phyloP scores from a whole-genome alignment of 2,113 vertebrate species.

The Nycticebus coucang region DNA sequence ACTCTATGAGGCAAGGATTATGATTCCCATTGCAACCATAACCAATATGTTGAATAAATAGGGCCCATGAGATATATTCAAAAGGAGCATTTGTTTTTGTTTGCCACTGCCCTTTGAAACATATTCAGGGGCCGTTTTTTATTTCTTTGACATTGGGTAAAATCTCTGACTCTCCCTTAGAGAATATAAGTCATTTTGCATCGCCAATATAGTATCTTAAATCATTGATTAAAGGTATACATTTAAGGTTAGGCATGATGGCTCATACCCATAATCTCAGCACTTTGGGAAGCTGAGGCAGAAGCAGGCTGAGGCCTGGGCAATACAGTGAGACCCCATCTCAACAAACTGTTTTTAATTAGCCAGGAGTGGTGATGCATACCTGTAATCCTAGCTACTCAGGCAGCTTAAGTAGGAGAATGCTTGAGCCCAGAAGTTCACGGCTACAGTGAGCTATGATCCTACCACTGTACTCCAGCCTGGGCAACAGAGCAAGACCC shows the following conservation, averaged over 20 bases:
- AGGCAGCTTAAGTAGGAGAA: no score
- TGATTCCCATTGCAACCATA: conserved; percentile 18
- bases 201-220: neutral
- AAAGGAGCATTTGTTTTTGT: neutral
- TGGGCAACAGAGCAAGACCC: no score
- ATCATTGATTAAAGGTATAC: conserved; percentile 2
- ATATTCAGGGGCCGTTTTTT: neutral
- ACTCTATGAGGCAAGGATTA: neutral
- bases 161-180: neutral
- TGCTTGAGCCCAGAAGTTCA: no score
- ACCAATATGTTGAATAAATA: neutral
- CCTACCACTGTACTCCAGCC: no score
- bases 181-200: neutral
- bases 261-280: no score
- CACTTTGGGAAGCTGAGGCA: no score
- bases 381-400: no score
- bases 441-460: no score
- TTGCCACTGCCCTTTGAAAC: conserved; percentile 18
- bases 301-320: no score
- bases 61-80: conserved; percentile 22
- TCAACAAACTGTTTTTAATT: no score
- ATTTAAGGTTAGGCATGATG: neutral
- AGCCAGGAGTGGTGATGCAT: no score
- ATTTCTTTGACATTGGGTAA: neutral
- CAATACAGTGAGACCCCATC: no score